These are phyloP conservation scores for Alosa alosa DNA, from an alignment of 2,113 vertebrate genomes.

Conservation along the genomic window DNA sequence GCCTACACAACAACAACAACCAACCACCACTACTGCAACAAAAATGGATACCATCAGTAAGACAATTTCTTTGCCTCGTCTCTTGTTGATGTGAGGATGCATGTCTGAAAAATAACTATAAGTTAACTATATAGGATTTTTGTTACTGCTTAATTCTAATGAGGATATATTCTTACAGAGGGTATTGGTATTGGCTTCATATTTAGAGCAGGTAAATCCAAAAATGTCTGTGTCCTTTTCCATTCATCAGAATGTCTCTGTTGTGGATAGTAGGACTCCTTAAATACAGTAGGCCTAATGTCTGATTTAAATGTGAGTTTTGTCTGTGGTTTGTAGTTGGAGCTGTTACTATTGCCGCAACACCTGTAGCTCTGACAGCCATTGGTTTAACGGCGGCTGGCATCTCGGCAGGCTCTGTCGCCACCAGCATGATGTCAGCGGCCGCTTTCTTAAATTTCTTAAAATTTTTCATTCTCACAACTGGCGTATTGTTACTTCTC, in stretches of 20 bases:
- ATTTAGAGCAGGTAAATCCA: not conserved
- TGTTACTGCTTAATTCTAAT: not conserved
- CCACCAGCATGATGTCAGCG: not conserved
- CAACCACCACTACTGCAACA: too few relatives aligned
- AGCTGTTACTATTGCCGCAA: not conserved
- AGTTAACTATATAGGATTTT: not conserved
- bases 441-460: not conserved
- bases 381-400: not conserved
- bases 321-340: not conserved
- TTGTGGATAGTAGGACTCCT: not conserved
- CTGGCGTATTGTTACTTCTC: too few relatives aligned
- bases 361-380: not conserved
- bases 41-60: not conserved
- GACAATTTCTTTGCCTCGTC: not conserved
- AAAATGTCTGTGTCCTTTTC: not conserved
- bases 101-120: not conserved
- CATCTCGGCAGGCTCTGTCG: not conserved
- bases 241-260: not conserved
- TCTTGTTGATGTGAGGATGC: too few relatives aligned
- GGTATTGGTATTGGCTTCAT: not conserved
- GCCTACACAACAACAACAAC: too few relatives aligned
- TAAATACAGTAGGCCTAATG: not conserved
- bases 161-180: not conserved
- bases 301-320: not conserved
- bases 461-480: too few relatives aligned